A percentile compares a stretch with the other conserved stretches of the same genome.
Evolutionary conservation across 2,797 vertebrate species (phyloP).

Genomic region (Huso huso): DNA sequence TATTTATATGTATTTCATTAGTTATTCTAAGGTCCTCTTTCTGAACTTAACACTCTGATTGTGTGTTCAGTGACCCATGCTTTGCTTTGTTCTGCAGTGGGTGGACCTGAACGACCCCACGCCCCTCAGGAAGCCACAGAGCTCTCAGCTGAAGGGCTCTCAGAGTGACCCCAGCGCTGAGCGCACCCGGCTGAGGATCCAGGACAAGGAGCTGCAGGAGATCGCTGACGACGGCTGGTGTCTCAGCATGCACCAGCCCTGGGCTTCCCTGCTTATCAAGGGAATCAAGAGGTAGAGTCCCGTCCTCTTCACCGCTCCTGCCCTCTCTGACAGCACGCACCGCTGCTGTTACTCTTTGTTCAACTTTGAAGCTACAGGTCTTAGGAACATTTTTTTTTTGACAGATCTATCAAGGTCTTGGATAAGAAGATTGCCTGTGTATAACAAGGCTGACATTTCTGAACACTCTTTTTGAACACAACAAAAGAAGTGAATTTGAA

Average conservation of each 20-base stretch:
- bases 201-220: conserved; percentile 91
- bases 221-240: conserved; percentile 90
- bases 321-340: too few species aligned
- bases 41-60: background rate
- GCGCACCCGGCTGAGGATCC: conserved; percentile 70
- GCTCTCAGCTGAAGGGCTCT: conserved; percentile 10
- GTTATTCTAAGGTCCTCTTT: too few species aligned
- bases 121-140: conserved; percentile 33
- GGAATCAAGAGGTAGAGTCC: conserved; percentile 78
- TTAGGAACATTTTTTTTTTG: too few species aligned
- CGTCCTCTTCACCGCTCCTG: too few species aligned
- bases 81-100: conserved; percentile 58
- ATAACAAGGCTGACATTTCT: too few species aligned
- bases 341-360: too few species aligned
- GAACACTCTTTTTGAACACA: too few species aligned
- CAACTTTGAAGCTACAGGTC: too few species aligned
- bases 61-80: background rate
- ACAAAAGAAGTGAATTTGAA: too few species aligned
- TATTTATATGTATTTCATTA: too few species aligned
- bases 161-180: conserved; percentile 24
- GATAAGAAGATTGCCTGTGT: too few species aligned
- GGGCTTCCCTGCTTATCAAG: conserved; percentile 83
- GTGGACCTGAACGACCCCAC: conserved; percentile 66
- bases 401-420: too few species aligned
- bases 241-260: conserved; percentile 95